Evolutionary conservation across 2,113 vertebrate species (phyloP).

Genomic region (Pelusios castaneus): DNA sequence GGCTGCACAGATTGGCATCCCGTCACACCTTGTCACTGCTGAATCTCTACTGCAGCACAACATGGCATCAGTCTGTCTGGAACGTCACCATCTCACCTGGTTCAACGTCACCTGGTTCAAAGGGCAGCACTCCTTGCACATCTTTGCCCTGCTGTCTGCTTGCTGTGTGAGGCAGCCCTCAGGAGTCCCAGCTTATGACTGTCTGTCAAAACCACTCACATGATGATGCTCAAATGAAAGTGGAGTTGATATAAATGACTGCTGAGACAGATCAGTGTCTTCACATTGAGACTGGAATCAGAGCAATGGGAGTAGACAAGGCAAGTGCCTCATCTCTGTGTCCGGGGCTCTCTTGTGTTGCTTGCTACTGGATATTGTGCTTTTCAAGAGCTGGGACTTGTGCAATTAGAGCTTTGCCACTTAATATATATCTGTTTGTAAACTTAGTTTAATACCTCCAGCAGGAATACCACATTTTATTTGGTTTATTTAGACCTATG

Average conservation of each 20-base stretch:
- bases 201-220: not conserved
- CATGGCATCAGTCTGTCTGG: not conserved
- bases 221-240: rapidly evolving
- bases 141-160: not conserved
- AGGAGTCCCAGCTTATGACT: not conserved
- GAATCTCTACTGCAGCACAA: no score
- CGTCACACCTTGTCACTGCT: no score
- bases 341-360: not conserved
- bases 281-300: not conserved
- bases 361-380: not conserved
- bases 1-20: no score
- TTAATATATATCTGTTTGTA: not conserved
- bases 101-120: not conserved
- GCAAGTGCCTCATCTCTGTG: not conserved
- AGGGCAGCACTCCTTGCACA: not conserved
- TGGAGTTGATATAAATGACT: not conserved
- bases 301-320: not conserved
- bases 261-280: not conserved
- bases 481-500: not conserved
- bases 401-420: slow-evolving; percentile 19
- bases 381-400: slow-evolving; percentile 1
- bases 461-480: not conserved
- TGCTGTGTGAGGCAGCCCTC: rapidly evolving
- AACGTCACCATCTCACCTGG: not conserved
- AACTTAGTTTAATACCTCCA: not conserved